Percentiles rank a stretch among this genome's conserved stretches.
Conservation (phyloP, 2,888 invertebrate genomes). For the Melinaea marsaeus region DNA sequence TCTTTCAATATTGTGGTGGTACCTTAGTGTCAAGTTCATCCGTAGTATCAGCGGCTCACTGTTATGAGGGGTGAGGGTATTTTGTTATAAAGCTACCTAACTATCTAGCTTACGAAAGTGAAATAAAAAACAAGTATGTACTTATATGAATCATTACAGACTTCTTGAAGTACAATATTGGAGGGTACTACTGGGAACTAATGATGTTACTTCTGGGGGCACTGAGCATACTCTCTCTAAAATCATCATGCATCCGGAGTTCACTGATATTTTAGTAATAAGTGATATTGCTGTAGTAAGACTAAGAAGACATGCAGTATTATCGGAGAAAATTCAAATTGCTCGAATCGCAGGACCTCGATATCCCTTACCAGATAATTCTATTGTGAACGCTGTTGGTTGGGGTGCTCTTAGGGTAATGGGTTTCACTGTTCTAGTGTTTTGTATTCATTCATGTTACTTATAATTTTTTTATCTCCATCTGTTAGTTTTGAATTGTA, state of each 20-base stretch:
- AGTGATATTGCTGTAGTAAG: conserved; percentile 1
- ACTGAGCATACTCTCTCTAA: neutral
- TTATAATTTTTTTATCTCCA: no score
- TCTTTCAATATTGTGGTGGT: conserved; percentile 20
- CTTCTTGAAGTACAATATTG: no score
- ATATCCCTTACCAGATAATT: neutral
- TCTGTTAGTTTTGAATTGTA: no score
- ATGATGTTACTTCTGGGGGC: neutral
- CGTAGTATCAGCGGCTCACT: conserved; percentile 55
- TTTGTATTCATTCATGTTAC: no score
- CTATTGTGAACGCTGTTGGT: neutral
- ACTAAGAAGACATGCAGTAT: neutral
- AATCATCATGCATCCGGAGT: neutral
- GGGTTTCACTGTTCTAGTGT: no score
- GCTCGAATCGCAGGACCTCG: neutral
- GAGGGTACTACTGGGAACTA: neutral
- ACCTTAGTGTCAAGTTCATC: conserved; percentile 36
- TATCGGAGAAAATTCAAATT: neutral
- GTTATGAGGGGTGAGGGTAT: conserved; percentile 19
- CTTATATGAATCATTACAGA: neutral
- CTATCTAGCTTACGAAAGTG: no score
- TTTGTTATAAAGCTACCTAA: neutral
- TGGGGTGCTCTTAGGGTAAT: neutral
- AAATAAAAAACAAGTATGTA: neutral
- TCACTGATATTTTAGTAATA: neutral